Base-by-base conservation (phyloP, 2,888 invertebrate species). In the Lasioglossum morio region DNA sequence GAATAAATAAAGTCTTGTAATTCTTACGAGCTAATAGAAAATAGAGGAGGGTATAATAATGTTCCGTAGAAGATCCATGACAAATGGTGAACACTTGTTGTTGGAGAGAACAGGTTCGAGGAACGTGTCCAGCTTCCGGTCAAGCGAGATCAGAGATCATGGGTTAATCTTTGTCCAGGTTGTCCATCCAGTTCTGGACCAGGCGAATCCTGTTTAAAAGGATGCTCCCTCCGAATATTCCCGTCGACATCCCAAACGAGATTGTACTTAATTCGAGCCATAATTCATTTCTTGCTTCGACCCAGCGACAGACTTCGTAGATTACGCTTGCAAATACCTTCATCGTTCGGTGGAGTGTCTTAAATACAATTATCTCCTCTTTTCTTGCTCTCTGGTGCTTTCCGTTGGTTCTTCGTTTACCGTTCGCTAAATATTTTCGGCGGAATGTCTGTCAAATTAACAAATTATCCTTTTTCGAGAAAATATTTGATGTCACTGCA, bases 101-200 rank as follows among this genome's bases (percentile, higher is more conserved):
- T 19, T 4, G 3, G 53, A 23, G 37, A 60, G n/a, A 48, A 81
- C 87, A 84, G 82, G 89, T 87, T 70, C 37, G 77, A 66, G 72
- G 66, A 70, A 90, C 88, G 90, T 3, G 53, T 89, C 86, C 93
- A 93, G 91, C 92, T 92, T 93, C 91, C 88, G 76, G 88, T 90
- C 90, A 91, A 87, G 89, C 89, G 84, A 90, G 93, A 90, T 92
- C 92, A 92, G 80, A 92, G 93, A 92, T 92, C 93, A 90, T 48
- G 76, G 88, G 89, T 91, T 90, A 91, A 90, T 90, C 89, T 84
- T 82, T 84, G 46, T 57, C 46, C 76, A 90, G 89, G 92, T 84
- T 60, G 92, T 87, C 85, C 78, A 72, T 92, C 93, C 91, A 89
- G 93, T 93, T 90, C 89, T 92, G 92, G 92, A 91, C 92, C 92